phyloP scores from a whole-genome alignment of 1,140 invertebrate species.

The Zaprionus gabonicus region DNA sequence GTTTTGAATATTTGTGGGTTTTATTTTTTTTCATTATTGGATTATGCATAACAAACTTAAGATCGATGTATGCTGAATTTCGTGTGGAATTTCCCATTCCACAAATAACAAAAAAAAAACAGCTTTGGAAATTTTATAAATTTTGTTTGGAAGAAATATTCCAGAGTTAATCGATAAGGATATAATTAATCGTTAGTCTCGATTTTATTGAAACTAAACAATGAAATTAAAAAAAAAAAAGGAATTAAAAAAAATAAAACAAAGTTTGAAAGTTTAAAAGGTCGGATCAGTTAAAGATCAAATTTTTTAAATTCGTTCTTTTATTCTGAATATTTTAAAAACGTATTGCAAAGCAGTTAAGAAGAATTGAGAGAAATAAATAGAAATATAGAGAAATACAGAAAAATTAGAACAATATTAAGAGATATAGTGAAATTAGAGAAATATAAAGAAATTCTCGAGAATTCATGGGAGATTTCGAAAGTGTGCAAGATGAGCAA shows the following conservation, averaged over 20 bases:
- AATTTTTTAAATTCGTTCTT: not conserved
- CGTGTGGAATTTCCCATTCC: not conserved
- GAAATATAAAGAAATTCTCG: not conserved
- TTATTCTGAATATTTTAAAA: not conserved
- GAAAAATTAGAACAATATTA: too few relatives aligned
- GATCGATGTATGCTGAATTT: not conserved
- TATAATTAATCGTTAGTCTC: too few relatives aligned
- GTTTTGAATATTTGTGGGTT: conserved; percentile 22
- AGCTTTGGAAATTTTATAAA: not conserved
- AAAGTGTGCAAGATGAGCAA: not conserved
- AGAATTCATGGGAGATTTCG: not conserved
- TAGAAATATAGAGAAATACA: too few relatives aligned
- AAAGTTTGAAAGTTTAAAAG: not conserved
- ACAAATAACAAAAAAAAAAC: too few relatives aligned
- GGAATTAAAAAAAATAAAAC: too few relatives aligned
- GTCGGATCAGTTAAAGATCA: not conserved
- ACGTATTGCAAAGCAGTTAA: not conserved
- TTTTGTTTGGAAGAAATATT: not conserved
- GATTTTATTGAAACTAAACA: too few relatives aligned
- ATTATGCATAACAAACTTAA: conserved; percentile 20
- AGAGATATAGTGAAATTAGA: too few relatives aligned
- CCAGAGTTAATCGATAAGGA: not conserved
- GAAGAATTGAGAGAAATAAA: too few relatives aligned
- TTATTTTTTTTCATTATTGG: conserved; percentile 13
- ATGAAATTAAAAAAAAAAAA: too few relatives aligned